Conservation (phyloP, 2,888 invertebrate genomes). For the Nemotelus nigrinus region DNA sequence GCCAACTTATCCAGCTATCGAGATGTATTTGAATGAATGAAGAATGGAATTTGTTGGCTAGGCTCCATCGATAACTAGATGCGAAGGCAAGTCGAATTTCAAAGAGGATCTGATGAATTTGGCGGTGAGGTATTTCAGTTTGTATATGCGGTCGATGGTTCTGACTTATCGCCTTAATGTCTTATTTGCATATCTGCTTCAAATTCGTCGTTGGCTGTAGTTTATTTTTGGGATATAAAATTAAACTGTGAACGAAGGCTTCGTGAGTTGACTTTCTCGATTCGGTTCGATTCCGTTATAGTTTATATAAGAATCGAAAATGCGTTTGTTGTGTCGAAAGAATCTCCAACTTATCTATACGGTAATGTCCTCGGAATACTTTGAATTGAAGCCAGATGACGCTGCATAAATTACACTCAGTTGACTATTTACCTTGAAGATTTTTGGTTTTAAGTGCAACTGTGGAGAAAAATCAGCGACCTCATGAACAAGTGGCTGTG, state of each 20-base stretch:
- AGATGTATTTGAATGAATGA: conserved; percentile 9
- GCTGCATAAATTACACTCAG: too few species aligned
- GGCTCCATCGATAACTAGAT: neutral
- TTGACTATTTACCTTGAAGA: too few species aligned
- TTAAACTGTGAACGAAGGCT: conserved; percentile 29
- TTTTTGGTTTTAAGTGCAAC: too few species aligned
- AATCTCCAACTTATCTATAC: too few species aligned
- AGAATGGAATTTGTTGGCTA: conserved; percentile 25
- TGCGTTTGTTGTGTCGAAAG: too few species aligned
- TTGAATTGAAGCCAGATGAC: too few species aligned
- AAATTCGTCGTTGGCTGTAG: conserved; percentile 30
- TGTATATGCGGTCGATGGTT: conserved; percentile 42
- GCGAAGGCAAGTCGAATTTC: neutral
- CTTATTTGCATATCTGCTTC: conserved; percentile 46
- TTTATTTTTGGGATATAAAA: conserved; percentile 27
- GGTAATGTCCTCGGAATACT: too few species aligned
- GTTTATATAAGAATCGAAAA: too few species aligned
- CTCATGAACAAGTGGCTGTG: too few species aligned
- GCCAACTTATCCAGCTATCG: conserved; percentile 15
- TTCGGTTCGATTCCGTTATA: conserved; percentile 3
- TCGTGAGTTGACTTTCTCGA: conserved; percentile 22
- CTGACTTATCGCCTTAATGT: conserved; percentile 43
- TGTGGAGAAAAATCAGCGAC: too few species aligned
- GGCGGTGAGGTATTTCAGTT: conserved; percentile 21
- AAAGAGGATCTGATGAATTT: neutral